These are phyloP conservation scores for Leptinotarsa tumamoca DNA, from an alignment of 2,888 invertebrate species.

Conservation along the genomic window DNA sequence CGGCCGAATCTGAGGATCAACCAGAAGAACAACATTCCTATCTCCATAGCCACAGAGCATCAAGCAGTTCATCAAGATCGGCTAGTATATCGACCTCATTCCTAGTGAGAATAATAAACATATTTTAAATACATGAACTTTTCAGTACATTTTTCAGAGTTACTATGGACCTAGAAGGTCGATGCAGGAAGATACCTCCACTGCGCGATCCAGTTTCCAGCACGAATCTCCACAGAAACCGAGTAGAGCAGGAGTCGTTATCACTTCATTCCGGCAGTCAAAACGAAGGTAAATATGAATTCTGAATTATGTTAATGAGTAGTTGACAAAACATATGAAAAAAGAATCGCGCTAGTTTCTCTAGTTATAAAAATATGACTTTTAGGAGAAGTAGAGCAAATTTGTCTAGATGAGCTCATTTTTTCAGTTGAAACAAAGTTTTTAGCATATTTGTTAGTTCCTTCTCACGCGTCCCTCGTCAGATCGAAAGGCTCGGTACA, in stretches of 20 bases:
- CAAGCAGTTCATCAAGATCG: constrained; percentile 62
- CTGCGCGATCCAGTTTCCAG: constrained; percentile 74
- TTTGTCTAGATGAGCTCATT: no score
- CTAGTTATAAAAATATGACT: no score
- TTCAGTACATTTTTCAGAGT: constrained; percentile 61
- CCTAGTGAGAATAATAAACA: constrained; percentile 53
- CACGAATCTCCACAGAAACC: constrained; percentile 71
- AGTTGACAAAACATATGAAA: neutral
- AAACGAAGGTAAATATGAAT: constrained; percentile 77
- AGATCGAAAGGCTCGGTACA: no score
- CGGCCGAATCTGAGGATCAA: constrained; percentile 50
- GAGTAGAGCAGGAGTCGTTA: constrained; percentile 89
- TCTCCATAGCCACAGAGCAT: constrained; percentile 58
- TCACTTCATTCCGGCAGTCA: constrained; percentile 89
- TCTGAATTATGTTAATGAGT: neutral
- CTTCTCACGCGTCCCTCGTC: no score
- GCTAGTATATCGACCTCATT: constrained; percentile 62
- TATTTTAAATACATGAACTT: neutral
- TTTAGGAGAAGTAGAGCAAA: no score
- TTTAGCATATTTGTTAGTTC: no score
- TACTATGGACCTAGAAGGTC: constrained; percentile 68
- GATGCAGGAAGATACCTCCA: constrained; percentile 67
- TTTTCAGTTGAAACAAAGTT: no score
- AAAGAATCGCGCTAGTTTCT: no score
- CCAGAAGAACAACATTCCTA: constrained; percentile 49